Conservation (phyloP, 2,888 invertebrate genomes). For the Oscheius sp. region DNA sequence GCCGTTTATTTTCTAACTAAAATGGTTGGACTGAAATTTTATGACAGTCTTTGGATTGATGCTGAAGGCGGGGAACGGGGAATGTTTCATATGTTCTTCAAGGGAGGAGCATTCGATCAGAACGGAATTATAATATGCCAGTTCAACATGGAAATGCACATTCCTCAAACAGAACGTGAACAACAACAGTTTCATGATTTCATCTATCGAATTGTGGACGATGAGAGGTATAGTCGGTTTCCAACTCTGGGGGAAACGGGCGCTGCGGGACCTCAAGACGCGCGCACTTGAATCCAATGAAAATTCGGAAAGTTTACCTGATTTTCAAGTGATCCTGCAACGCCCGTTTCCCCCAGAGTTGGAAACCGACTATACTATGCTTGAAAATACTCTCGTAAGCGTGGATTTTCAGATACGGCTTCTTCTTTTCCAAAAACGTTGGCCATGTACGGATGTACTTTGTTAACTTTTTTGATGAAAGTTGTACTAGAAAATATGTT, state of each 20-base stretch:
- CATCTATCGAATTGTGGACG: slow-evolving; percentile 39
- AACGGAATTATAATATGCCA: slow-evolving; percentile 43
- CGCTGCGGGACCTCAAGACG: too few species aligned
- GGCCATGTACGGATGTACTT: slow-evolving; percentile 43
- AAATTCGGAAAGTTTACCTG: too few species aligned
- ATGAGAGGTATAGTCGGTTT: too few species aligned
- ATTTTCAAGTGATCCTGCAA: too few species aligned
- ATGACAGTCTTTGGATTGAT: slow-evolving; percentile 46
- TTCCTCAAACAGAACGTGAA: slow-evolving; percentile 36
- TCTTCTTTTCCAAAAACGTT: slow-evolving; percentile 41
- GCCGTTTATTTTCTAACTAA: slow-evolving; percentile 38
- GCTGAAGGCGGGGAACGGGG: slow-evolving; percentile 44
- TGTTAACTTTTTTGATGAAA: slow-evolving; percentile 42
- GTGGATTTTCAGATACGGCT: slow-evolving; percentile 23
- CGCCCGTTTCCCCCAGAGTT: too few species aligned
- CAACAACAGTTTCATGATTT: slow-evolving; percentile 44
- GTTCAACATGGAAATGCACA: slow-evolving; percentile 44
- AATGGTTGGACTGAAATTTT: slow-evolving; percentile 35
- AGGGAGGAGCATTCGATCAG: slow-evolving; percentile 30
- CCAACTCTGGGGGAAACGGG: too few species aligned
- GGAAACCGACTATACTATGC: too few species aligned
- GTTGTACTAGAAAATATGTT: slow-evolving; percentile 44
- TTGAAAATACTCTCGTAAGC: not conserved
- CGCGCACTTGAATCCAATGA: too few species aligned
- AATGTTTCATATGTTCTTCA: slow-evolving; percentile 38